phyloP scores from a whole-genome alignment of 2,888 invertebrate genomes.

The Sycophila texana region DNA sequence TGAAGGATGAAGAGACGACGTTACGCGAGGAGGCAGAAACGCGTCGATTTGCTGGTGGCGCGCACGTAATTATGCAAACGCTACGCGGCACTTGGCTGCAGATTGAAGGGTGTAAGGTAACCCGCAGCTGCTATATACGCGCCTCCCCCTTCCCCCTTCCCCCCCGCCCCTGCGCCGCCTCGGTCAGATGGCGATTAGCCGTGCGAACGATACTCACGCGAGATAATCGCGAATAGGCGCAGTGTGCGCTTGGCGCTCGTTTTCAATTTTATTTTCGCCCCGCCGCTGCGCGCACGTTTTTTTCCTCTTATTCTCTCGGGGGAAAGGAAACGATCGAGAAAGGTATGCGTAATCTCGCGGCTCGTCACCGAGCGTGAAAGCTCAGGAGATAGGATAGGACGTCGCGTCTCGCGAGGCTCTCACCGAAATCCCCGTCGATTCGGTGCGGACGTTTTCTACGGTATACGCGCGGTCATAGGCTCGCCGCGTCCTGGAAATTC shows the following conservation, averaged over 20 bases:
- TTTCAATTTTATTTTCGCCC: slow-evolving; percentile 41
- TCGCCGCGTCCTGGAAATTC: slow-evolving; percentile 20
- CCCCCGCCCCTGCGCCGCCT: background rate
- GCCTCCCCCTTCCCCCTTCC: background rate
- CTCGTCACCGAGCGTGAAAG: slow-evolving; percentile 22
- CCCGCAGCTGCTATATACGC: slow-evolving; percentile 63
- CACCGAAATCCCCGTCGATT: slow-evolving; percentile 16
- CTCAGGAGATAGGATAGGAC: slow-evolving; percentile 6
- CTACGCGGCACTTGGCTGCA: slow-evolving; percentile 63
- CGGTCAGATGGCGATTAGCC: slow-evolving; percentile 41
- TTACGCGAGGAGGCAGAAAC: slow-evolving; percentile 15
- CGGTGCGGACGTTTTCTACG: background rate
- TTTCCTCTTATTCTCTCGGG: background rate
- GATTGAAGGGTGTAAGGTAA: slow-evolving; percentile 70
- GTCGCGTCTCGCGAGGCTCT: background rate
- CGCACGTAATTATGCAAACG: slow-evolving; percentile 71
- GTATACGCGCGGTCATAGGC: background rate
- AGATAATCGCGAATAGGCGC: slow-evolving; percentile 62
- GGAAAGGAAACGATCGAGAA: slow-evolving; percentile 34
- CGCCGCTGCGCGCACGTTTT: slow-evolving; percentile 1
- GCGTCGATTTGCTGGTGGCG: slow-evolving; percentile 37
- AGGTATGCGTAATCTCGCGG: slow-evolving; percentile 14
- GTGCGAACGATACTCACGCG: slow-evolving; percentile 56
- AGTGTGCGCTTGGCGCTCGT: slow-evolving; percentile 19
- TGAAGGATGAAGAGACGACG: slow-evolving; percentile 53